Conservation (phyloP, 1,140 invertebrate genomes). For the Alviniconcha marisindica region DNA sequence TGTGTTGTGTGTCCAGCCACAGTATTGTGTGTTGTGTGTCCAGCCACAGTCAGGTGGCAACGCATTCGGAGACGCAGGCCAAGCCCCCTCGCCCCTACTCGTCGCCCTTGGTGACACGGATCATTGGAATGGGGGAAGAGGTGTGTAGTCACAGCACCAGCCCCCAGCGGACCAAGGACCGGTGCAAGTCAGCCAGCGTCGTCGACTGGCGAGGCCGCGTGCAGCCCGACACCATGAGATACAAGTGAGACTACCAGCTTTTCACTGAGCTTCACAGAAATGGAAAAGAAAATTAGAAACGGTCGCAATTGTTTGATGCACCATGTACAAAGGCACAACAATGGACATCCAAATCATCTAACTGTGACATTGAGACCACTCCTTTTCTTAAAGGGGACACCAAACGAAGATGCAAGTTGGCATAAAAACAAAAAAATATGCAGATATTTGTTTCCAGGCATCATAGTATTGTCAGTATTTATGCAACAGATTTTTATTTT, state of each 20-base stretch:
- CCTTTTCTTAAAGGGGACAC: too few relatives aligned
- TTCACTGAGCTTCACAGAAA: not conserved
- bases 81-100: conserved; percentile 6
- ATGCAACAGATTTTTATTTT: too few relatives aligned
- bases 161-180: not conserved
- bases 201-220: conserved; percentile 66
- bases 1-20: too few relatives aligned
- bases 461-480: too few relatives aligned
- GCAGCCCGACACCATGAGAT: conserved; percentile 55
- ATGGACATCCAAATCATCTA: too few relatives aligned
- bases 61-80: not conserved
- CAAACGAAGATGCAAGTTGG: too few relatives aligned
- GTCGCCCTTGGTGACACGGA: not conserved
- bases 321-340: too few relatives aligned
- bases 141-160: not conserved
- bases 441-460: too few relatives aligned
- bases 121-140: not conserved
- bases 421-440: too few relatives aligned
- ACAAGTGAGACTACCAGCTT: conserved; percentile 50
- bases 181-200: conserved; percentile 44
- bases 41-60: conserved; percentile 14
- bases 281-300: too few relatives aligned
- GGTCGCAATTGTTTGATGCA: too few relatives aligned
- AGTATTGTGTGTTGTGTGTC: not conserved
- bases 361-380: too few relatives aligned